Conservation (phyloP, 2,797 vertebrate genomes). For the Enteromius paludinosus region DNA sequence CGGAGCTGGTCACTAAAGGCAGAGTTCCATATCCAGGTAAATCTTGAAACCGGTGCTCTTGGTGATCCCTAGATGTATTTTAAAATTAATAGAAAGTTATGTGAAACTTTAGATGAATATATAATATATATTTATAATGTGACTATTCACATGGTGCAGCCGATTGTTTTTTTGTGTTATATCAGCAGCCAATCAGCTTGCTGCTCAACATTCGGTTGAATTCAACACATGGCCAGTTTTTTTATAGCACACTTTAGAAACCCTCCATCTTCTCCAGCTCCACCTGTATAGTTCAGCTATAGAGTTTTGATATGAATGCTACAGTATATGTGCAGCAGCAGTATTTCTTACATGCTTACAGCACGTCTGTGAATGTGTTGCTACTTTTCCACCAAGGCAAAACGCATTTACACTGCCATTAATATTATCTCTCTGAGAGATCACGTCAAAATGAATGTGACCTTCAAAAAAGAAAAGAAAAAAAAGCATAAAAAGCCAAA, state of each 20-base stretch:
- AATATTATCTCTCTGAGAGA: neutral
- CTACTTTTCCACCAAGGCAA: neutral
- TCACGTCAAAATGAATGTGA: neutral
- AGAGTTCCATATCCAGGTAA: conserved; percentile 97
- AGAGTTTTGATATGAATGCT: neutral
- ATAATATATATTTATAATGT: neutral
- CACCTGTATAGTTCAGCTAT: neutral
- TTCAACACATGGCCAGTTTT: neutral
- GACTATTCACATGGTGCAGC: neutral
- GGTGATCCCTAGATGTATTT: neutral
- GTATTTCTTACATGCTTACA: neutral
- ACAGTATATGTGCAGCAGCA: neutral
- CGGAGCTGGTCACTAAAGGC: conserved; percentile 96
- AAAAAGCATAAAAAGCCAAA: neutral
- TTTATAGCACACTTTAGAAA: neutral
- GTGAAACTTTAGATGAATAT: neutral
- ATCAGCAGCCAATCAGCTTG: neutral
- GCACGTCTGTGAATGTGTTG: neutral
- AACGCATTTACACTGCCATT: neutral
- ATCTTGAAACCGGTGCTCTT: conserved; percentile 38
- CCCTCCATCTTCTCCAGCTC: neutral
- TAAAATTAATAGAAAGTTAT: neutral
- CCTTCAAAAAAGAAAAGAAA: neutral
- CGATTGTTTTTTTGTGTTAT: neutral
- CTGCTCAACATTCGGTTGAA: neutral